Base-by-base conservation (phyloP, 2,113 vertebrate species). In the Oreotrochilus melanogaster region DNA sequence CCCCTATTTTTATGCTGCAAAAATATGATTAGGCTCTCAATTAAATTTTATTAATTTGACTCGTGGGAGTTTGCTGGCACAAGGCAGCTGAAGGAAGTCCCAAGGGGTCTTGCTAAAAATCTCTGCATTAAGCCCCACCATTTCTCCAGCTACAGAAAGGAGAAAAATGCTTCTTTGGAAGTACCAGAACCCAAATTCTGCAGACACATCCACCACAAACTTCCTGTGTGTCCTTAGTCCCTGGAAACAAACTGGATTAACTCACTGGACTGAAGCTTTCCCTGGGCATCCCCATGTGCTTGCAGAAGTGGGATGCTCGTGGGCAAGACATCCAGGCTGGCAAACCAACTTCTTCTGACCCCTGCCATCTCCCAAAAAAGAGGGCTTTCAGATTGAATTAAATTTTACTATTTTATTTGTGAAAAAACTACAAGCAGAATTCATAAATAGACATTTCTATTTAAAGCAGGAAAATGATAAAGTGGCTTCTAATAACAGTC, bases 401-500 rank as follows among this genome's bases (percentile, higher is more conserved):
- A 98, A 98, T 99, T 99, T 98, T 98, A 99, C 99, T 99, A 99
- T 99, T 99, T 99, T 99, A 99, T 99, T 99, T 99, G 99, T 99
- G 99, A 99, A 99, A 99, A 98, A 99, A 99, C 99, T 99, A 99
- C 99, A 99, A 99, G 99, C 99, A 99, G 99, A 99, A 99, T 99
- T 99, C 99, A 99, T 99, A 99, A 99, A 99, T 99, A 99, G 99
- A 99, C 99, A 99, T 99, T 99, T 99, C 99, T 99, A 99, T 99
- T 99, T 99, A 98, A 99, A 99, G 99, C 99, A 97, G 98, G 98
- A 98, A 99, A 99, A 99, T 98, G 96, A 99, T 98, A 98, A 98
- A 98, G 98, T 99, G 99, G 99, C 99, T 98, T 99, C 99, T 99
- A 99, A 99, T 99, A 99, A 99, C 98, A 99, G 99, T 99, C 99